Evolutionary conservation across 2,113 vertebrate species (phyloP).

Genomic region (Cygnus buccinator): DNA sequence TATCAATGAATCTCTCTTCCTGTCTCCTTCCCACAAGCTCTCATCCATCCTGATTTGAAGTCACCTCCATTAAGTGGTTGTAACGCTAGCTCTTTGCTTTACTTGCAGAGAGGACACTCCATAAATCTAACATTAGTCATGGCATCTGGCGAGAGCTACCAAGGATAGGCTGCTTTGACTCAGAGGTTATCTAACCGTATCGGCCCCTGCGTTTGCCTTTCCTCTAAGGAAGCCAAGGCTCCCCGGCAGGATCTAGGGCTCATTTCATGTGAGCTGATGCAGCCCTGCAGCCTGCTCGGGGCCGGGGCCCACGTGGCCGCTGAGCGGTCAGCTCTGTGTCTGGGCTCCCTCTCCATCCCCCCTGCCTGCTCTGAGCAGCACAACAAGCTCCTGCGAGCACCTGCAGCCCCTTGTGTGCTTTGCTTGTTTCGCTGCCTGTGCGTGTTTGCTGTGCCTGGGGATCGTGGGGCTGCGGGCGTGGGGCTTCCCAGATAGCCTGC

Average conservation of each 20-base stretch:
- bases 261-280: constrained; percentile 22
- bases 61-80: constrained; percentile 58
- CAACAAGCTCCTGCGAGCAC: background rate
- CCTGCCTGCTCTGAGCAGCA: background rate
- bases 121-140: constrained; percentile 70
- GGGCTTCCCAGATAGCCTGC: background rate
- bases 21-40: constrained; percentile 52
- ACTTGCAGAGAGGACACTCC: constrained; percentile 53
- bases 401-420: background rate
- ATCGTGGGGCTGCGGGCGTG: too few relatives aligned
- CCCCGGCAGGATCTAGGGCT: constrained; percentile 29
- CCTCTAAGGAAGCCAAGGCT: background rate
- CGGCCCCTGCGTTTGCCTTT: background rate
- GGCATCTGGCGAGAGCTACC: constrained; percentile 19
- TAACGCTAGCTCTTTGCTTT: constrained; percentile 29
- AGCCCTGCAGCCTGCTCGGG: background rate
- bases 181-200: constrained; percentile 47
- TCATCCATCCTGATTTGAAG: constrained; percentile 70
- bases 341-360: background rate
- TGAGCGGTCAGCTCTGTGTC: too few relatives aligned
- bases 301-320: accelerated
- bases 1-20: constrained; percentile 56
- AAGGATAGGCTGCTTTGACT: constrained; percentile 58
- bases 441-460: background rate
- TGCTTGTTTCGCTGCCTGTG: background rate